Evolutionary conservation across 2,113 vertebrate genomes (phyloP).

Genomic region (Halichoerus grypus): DNA sequence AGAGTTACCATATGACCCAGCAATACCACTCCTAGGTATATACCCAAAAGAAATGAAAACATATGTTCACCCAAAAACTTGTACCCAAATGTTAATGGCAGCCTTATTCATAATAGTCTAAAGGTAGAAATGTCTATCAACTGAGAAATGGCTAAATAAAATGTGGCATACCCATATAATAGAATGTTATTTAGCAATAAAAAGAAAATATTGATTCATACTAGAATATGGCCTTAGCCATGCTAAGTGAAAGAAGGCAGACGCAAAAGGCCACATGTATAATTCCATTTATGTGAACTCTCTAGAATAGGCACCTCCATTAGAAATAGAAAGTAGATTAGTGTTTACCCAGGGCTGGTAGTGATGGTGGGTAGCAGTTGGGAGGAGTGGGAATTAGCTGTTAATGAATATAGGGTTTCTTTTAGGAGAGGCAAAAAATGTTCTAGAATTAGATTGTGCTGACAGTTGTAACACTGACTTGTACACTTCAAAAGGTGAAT

Average conservation of each 20-base stretch:
- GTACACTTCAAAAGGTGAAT: background rate
- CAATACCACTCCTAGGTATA: background rate
- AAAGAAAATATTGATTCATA: background rate
- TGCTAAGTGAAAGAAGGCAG: background rate
- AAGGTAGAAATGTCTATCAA: background rate
- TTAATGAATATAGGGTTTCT: background rate
- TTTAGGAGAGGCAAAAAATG: background rate
- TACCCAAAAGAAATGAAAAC: background rate
- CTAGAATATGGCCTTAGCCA: background rate
- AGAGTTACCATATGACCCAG: slow-evolving; percentile 1
- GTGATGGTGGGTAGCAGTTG: background rate
- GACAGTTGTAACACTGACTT: background rate
- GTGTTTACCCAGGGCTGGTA: background rate
- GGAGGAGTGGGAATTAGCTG: background rate
- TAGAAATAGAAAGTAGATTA: slow-evolving; percentile 7
- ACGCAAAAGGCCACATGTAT: background rate
- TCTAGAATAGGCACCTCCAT: background rate
- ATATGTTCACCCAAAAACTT: background rate
- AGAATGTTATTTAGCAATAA: background rate
- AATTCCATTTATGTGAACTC: slow-evolving; percentile 34
- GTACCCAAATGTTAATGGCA: background rate
- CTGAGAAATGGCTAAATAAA: background rate
- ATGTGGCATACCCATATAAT: background rate
- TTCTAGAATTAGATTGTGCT: slow-evolving; percentile 27
- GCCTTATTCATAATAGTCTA: background rate